A percentile compares a stretch with the other conserved stretches of the same genome.
These are phyloP conservation scores for Sebastes miniatus DNA, from an alignment of 2,797 vertebrate species.

Conservation along the genomic window DNA sequence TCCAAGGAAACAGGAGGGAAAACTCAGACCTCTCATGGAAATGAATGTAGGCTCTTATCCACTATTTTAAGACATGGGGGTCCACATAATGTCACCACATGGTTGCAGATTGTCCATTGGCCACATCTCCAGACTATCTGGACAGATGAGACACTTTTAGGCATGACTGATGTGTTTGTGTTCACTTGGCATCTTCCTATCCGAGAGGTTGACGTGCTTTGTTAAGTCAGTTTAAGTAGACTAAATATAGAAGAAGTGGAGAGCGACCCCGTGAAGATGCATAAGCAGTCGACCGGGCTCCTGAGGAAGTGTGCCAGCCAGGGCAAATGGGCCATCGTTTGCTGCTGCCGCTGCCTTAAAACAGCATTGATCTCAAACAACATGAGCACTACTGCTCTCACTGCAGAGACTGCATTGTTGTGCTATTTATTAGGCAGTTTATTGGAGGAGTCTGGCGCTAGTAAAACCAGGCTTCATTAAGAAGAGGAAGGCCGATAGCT, in stretches of 20 bases:
- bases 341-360: conserved; percentile 25
- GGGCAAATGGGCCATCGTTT: conserved; percentile 51
- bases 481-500: conserved; percentile 39
- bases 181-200: neutral
- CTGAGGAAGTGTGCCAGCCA: conserved; percentile 47
- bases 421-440: conserved; percentile 62
- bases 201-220: conserved; percentile 16
- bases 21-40: too few species aligned
- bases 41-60: too few species aligned
- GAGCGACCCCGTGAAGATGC: conserved; percentile 38
- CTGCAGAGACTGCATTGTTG: conserved; percentile 48
- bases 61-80: too few species aligned
- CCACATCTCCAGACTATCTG: neutral
- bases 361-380: conserved; percentile 57
- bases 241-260: conserved; percentile 32
- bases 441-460: conserved; percentile 55
- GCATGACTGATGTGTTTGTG: conserved; percentile 15
- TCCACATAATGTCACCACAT: too few species aligned
- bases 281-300: conserved; percentile 30
- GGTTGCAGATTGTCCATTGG: too few species aligned
- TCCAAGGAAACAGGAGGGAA: too few species aligned
- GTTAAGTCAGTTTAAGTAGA: conserved; percentile 27
- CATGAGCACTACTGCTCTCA: conserved; percentile 29
- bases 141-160: conserved; percentile 16
- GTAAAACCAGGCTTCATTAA: conserved; percentile 61